A percentile compares a stretch with the other conserved stretches of the same genome.
Conservation (phyloP, 2,113 vertebrate genomes). For the Myocastor coypus region DNA sequence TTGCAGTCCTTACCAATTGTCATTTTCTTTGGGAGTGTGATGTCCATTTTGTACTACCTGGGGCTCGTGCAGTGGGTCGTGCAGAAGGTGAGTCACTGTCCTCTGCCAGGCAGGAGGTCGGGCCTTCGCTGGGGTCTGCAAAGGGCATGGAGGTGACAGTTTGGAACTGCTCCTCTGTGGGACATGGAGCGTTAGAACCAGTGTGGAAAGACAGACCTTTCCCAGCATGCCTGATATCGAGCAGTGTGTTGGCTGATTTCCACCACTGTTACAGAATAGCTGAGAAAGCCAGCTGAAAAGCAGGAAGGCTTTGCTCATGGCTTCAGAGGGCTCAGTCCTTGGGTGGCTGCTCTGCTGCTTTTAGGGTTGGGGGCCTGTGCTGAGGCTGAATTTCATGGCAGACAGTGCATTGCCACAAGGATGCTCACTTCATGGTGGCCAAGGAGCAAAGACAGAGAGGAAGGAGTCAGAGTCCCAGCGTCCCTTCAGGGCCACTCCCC, state of each 20-base stretch:
- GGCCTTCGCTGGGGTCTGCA: neutral
- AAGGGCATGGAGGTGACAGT: neutral
- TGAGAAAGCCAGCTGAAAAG: neutral
- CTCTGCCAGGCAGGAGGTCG: neutral
- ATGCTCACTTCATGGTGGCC: neutral
- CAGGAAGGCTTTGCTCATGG: neutral
- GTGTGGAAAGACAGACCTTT: neutral
- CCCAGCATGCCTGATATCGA: neutral
- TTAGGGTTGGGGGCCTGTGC: neutral
- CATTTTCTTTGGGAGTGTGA: conserved; percentile 96
- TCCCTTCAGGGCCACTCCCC: neutral
- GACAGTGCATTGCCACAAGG: neutral
- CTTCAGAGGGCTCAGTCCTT: neutral
- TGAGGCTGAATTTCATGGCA: neutral
- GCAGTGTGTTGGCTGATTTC: neutral
- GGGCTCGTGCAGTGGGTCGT: conserved; percentile 96
- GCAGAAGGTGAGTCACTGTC: conserved; percentile 90
- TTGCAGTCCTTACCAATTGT: conserved; percentile 93
- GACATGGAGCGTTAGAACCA: neutral
- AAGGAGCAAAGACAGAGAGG: neutral
- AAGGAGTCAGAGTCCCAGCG: neutral
- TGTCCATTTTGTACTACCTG: conserved; percentile 95
- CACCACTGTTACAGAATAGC: neutral
- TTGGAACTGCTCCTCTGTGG: neutral
- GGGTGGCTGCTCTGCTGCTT: neutral